These are phyloP conservation scores for Sminthurinus signatus DNA, from an alignment of 1,140 invertebrate species.

Conservation along the genomic window DNA sequence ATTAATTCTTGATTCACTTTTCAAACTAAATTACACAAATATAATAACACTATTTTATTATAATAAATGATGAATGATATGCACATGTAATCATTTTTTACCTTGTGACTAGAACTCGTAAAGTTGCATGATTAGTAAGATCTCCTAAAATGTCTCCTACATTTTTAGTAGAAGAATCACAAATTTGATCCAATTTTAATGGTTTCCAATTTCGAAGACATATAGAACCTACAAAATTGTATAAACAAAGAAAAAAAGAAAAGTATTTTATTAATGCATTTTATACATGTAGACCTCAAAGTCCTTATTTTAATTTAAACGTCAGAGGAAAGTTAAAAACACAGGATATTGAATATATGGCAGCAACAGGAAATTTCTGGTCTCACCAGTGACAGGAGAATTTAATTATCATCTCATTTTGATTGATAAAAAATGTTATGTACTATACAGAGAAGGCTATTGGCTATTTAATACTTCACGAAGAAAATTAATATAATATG, in stretches of 20 bases:
- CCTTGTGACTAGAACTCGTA: constrained; percentile 81
- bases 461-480: no score
- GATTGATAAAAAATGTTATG: no score
- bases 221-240: constrained; percentile 59
- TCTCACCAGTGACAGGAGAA: no score
- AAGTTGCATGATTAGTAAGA: constrained; percentile 78
- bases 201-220: constrained; percentile 93
- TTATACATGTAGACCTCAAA: background rate
- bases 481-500: no score
- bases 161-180: constrained; percentile 73
- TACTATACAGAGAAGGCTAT: no score
- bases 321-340: no score
- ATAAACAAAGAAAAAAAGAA: background rate
- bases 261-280: no score
- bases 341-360: no score
- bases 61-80: background rate
- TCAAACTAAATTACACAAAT: background rate
- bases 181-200: constrained; percentile 78
- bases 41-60: background rate
- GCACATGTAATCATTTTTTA: constrained; percentile 39
- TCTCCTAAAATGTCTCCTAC: constrained; percentile 82
- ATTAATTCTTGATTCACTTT: no score
- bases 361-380: no score
- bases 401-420: no score
- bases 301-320: background rate